Evolutionary conservation across 2,797 vertebrate species (phyloP).

Genomic region (Labeo calbasu): DNA sequence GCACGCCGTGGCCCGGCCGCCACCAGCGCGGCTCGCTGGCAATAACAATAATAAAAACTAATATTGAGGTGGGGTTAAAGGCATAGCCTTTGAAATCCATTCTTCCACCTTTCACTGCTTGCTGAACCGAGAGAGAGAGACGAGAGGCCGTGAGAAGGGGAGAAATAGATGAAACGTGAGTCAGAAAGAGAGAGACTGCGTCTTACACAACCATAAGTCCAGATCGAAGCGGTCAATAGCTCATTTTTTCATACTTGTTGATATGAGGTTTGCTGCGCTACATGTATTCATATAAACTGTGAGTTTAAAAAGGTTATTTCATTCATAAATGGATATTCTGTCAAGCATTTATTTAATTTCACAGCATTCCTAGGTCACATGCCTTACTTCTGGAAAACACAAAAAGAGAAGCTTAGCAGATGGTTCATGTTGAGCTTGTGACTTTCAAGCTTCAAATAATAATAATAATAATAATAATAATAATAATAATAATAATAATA

Average conservation of each 20-base stretch:
- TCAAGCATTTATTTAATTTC: neutral
- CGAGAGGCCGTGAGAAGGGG: slow-evolving; percentile 7
- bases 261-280: neutral
- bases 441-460: neutral
- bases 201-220: neutral
- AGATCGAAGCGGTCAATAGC: slow-evolving; percentile 20
- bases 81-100: slow-evolving; percentile 58
- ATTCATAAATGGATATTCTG: neutral
- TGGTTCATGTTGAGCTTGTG: neutral
- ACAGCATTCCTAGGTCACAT: neutral
- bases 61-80: slow-evolving; percentile 65
- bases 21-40: slow-evolving; percentile 39
- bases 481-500: too few species aligned
- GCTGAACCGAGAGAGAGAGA: slow-evolving; percentile 39
- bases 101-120: slow-evolving; percentile 46
- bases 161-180: slow-evolving; percentile 28
- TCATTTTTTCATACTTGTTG: slow-evolving; percentile 2
- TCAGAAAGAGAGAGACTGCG: slow-evolving; percentile 10
- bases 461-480: too few species aligned
- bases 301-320: slow-evolving; percentile 6
- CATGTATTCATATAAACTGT: neutral
- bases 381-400: neutral
- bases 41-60: slow-evolving; percentile 66
- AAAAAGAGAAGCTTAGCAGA: neutral
- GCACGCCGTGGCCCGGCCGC: slow-evolving; percentile 47